phyloP scores from a whole-genome alignment of 2,888 invertebrate species.

The Prosapia bicincta region DNA sequence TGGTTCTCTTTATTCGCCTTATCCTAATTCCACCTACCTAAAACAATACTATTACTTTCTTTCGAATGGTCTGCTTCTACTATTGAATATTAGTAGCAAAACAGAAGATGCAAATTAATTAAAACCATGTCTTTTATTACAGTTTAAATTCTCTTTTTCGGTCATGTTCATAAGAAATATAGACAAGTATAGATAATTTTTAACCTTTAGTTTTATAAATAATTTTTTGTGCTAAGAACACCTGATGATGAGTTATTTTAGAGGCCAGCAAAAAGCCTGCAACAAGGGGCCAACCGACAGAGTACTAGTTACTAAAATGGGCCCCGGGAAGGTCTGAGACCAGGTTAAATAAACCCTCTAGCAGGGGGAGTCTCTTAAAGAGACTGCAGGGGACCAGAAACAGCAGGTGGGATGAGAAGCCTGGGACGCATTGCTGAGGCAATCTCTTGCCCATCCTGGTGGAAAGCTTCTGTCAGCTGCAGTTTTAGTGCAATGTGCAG shows the following conservation, averaged over 20 bases:
- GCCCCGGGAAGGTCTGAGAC: conserved; percentile 77
- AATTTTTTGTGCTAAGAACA: too few species aligned
- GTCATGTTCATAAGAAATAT: too few species aligned
- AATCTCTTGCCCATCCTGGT: conserved; percentile 50
- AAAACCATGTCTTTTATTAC: too few species aligned
- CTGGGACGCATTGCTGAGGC: conserved; percentile 52
- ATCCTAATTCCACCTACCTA: too few species aligned
- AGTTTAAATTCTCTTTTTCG: too few species aligned
- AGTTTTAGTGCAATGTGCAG: conserved; percentile 73
- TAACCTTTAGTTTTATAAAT: too few species aligned
- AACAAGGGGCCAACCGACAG: conserved; percentile 63
- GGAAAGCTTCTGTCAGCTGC: conserved; percentile 70
- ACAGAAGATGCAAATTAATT: too few species aligned
- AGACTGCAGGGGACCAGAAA: conserved; percentile 74
- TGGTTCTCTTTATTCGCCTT: too few species aligned
- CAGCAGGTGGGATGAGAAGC: conserved; percentile 49
- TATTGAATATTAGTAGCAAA: too few species aligned
- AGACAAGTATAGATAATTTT: too few species aligned
- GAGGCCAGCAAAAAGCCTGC: conserved; percentile 70
- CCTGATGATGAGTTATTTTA: neutral
- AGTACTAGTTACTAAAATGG: conserved; percentile 48
- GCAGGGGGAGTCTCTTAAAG: conserved; percentile 63
- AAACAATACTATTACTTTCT: too few species aligned
- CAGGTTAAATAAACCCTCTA: conserved; percentile 61
- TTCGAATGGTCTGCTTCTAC: too few species aligned